Evolutionary conservation across 2,113 vertebrate species (phyloP), one percentile per base, ranked within the genome.

Genomic region (Hippoglossus stenolepis): DNA sequence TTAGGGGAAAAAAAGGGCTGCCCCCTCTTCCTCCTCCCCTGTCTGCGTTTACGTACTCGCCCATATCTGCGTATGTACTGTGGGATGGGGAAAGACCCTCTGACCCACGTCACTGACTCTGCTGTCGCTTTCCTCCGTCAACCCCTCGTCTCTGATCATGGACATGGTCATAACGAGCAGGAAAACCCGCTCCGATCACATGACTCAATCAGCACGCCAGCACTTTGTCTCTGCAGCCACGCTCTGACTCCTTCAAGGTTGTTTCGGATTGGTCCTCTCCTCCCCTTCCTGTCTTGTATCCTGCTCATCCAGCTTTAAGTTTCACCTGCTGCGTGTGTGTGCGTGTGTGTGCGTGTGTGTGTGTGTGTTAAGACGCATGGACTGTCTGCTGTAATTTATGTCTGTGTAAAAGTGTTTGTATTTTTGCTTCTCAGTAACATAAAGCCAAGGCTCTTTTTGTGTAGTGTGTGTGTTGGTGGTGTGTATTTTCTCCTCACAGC

Each of bases 171-270:
- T 15, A 31, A 20, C 51, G 21, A 58, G 77, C 70, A 61, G 82
- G 76, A 79, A 38, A 59, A 74, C 60, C 79, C 38, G 62, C 73
- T 62, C 73, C 79, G 60, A 71, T 90, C 79, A 73, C 66, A 56
- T 72, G 65, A 90, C 79, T 89, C 88, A 93, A 91, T 93, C 92
- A 91, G 93, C 92, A 90, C 93, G 74, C 89, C 89, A 88, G 93
- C 93, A 94, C 93, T 93, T 94, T 94, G 89, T 92, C 88, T 86
- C 64, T 80, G 69, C 79, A 85, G 90, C 90, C 89, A 88, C 86
- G 83, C 70, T 70, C 63, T 67, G 31, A 45, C 70, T 23, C 40
- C 40, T 12, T 1, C 5, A 2, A 75, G 43, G 64, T 56, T 67
- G 1, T 38, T 65, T 65, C 60, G 23, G n/a, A 59, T n/a, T n/a